Conservation (phyloP, 2,113 vertebrate genomes). For the Silurus meridionalis region DNA sequence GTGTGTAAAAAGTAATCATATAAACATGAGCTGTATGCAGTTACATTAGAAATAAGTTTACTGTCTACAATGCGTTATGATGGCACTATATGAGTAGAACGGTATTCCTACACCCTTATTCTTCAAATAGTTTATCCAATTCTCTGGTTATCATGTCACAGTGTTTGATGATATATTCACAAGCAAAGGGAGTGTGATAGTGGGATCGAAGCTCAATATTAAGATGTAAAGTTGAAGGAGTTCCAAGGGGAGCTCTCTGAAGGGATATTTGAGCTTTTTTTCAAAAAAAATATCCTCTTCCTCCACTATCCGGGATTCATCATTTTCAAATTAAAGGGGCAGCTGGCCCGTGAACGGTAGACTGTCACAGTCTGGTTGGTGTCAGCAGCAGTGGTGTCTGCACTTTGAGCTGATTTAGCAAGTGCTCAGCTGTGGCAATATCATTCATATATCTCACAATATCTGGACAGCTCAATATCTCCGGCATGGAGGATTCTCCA, state of each 20-base stretch:
- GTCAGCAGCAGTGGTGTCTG: constrained; percentile 41
- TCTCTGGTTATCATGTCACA: not conserved
- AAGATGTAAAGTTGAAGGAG: constrained; percentile 41
- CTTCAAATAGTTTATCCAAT: not conserved
- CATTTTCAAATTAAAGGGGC: constrained; percentile 56
- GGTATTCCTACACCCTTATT: too few species aligned
- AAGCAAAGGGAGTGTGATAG: not conserved
- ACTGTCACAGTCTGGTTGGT: constrained; percentile 40
- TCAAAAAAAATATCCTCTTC: constrained; percentile 26
- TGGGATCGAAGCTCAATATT: constrained; percentile 15
- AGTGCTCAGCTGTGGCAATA: constrained; percentile 49
- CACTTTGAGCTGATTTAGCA: constrained; percentile 51
- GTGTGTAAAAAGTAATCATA: too few species aligned
- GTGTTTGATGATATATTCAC: constrained; percentile 31
- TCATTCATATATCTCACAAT: constrained; percentile 51
- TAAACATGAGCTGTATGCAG: too few species aligned
- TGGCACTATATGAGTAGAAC: too few species aligned
- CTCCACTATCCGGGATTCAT: constrained; percentile 46
- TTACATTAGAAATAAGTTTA: too few species aligned
- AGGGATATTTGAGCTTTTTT: constrained; percentile 43
- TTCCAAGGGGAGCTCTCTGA: constrained; percentile 33
- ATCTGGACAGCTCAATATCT: constrained; percentile 48
- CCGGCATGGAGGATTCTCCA: constrained; percentile 19
- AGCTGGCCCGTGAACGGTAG: constrained; percentile 39
- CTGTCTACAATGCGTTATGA: too few species aligned